Conservation (phyloP, 2,797 vertebrate genomes). For the Sebastes baramenuke region DNA sequence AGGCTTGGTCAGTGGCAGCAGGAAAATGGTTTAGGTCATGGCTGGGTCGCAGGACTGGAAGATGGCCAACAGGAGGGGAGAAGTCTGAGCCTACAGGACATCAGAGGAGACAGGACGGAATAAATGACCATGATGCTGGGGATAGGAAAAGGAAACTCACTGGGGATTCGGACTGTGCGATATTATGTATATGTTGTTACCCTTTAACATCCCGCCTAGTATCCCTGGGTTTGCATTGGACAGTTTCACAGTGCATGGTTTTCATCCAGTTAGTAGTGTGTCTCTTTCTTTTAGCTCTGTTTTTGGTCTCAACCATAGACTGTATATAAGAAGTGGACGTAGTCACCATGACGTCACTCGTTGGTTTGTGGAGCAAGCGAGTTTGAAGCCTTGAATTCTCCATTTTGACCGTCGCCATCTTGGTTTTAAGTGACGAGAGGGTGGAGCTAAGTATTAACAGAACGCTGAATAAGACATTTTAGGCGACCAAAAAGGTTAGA, state of each 20-base stretch:
- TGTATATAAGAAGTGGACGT: not conserved
- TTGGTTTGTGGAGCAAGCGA: not conserved
- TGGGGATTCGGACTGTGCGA: too few relatives aligned
- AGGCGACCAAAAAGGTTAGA: not conserved
- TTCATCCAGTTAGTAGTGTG: too few relatives aligned
- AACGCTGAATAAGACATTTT: not conserved
- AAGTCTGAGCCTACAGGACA: conserved; percentile 90
- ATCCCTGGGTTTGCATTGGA: not conserved
- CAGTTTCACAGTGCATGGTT: not conserved
- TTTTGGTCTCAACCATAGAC: too few relatives aligned
- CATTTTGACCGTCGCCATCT: not conserved
- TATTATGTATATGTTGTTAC: not conserved
- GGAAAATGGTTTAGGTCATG: conserved; percentile 94
- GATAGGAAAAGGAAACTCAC: too few relatives aligned
- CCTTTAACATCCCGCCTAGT: not conserved
- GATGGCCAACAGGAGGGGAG: conserved; percentile 88
- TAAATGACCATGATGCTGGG: not conserved
- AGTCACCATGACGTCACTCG: not conserved
- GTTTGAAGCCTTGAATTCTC: not conserved
- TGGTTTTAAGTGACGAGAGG: not conserved
- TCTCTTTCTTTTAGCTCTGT: not conserved
- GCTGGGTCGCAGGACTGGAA: conserved; percentile 91
- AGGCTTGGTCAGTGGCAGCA: conserved; percentile 92
- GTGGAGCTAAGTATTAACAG: not conserved
- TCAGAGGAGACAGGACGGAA: conserved; percentile 76